Evolutionary conservation across 53 echinoderm and acorn worm genomes (phyloP), one percentile per base, ranked within the genome.

Genomic region (Actinopyga echinites): DNA sequence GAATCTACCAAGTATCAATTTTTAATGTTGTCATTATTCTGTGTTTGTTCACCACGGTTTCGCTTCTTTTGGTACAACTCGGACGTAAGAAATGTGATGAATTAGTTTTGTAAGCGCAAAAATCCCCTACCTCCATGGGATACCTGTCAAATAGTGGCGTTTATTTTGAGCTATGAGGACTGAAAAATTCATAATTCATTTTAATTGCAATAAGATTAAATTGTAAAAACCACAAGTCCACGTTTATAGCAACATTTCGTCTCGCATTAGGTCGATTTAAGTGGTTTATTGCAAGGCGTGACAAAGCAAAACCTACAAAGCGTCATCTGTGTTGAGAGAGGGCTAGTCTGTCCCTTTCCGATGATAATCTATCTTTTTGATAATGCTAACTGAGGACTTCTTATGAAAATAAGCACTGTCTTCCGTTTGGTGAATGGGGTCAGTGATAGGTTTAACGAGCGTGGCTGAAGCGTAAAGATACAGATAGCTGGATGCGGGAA

Each of bases 131-230:
- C 17, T 15, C 3, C 13, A 13, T 49, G 17, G 17, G 49, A 49
- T 8, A 49, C 13, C 49, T 49, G 49, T 49, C 49, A 49, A 49
- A 49, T 49, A 49, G 15, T 49, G 49, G 15, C 17, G 49, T 49
- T 49, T 49, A 49, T 13, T 13, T 49, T 49, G 49, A 83, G 84
- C 83, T 84, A 84, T 74, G 81, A 43, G 56, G 62, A 49, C 55
- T 57, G 67, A 71, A 71, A 71, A 71, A 43, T 25, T 40, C 71
- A 71, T 71, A 71, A 71, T 71, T 71, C 71, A 71, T 42, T 71
- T 71, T 71, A 71, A 71, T 71, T 40, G 44, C 71, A 44, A 71
- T 63, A 26, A 22, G 10, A 44, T 71, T 71, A 71, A 71, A 71
- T 71, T 71, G 71, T 71, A 43, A 49, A 40, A 43, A 43, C 44